Conservation (phyloP, 2,888 invertebrate genomes). For the Drosophila macrospina region DNA sequence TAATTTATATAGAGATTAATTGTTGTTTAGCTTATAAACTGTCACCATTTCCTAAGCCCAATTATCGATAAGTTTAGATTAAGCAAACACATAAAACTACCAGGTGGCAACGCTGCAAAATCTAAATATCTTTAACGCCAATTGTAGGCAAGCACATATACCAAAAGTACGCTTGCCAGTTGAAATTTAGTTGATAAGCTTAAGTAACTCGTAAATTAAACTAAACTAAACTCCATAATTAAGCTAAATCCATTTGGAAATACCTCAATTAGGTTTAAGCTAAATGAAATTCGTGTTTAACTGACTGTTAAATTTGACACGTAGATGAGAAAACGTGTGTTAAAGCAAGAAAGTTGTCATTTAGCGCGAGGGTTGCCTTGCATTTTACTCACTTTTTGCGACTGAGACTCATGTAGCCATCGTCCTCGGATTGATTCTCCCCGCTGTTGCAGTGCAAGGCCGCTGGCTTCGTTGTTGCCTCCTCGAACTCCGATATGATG, state of each 20-base stretch:
- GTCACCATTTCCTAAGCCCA: no score
- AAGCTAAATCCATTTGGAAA: no score
- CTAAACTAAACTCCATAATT: no score
- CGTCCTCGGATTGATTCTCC: constrained; percentile 95
- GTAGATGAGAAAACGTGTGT: background rate
- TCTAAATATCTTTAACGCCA: no score
- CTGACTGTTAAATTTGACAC: background rate
- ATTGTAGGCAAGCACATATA: no score
- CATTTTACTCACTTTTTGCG: constrained; percentile 88
- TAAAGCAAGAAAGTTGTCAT: background rate
- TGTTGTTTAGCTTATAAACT: no score
- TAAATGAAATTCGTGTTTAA: background rate
- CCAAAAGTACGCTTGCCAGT: no score
- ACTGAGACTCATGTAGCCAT: constrained; percentile 97
- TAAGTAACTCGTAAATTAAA: background rate
- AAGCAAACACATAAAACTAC: no score
- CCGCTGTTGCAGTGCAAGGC: constrained; percentile 87
- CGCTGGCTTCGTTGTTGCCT: constrained; percentile 85
- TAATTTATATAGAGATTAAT: no score
- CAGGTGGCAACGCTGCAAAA: no score
- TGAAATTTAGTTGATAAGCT: background rate
- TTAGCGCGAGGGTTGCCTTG: background rate
- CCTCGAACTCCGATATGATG: constrained; percentile 96
- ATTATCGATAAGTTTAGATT: no score
- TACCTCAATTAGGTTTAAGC: no score